Conservation (phyloP, 2,797 vertebrate genomes). For the Diceros bicornis region DNA sequence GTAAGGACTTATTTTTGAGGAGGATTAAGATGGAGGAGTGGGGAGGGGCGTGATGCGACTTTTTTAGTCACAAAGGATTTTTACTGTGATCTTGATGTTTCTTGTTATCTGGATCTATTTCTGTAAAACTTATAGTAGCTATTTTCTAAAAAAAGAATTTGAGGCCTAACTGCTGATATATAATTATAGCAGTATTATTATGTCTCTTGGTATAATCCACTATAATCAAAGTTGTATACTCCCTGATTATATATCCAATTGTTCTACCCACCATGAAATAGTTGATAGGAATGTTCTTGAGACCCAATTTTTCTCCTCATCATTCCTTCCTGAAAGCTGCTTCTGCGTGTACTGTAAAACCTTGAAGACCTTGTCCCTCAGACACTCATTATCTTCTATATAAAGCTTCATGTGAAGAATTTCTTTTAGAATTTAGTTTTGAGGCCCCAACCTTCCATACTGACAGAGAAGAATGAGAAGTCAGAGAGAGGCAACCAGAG, state of each 20-base stretch:
- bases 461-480: conserved; percentile 42
- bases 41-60: neutral
- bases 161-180: conserved; percentile 57
- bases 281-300: conserved; percentile 59
- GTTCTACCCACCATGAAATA: conserved; percentile 39
- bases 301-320: neutral
- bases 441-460: neutral
- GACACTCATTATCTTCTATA: neutral
- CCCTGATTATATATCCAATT: conserved; percentile 76
- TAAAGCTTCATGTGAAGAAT: neutral
- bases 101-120: conserved; percentile 78
- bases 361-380: conserved; percentile 49
- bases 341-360: conserved; percentile 29
- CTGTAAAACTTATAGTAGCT: conserved; percentile 67
- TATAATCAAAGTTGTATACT: conserved; percentile 77
- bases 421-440: conserved; percentile 48
- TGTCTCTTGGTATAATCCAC: conserved; percentile 64
- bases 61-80: conserved; percentile 29
- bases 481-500: neutral
- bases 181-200: conserved; percentile 74
- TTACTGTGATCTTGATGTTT: conserved; percentile 51
- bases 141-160: conserved; percentile 78
- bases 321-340: conserved; percentile 31
- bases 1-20: neutral
- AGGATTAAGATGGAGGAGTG: neutral